These are phyloP conservation scores for Melinopterus prodromus DNA, from an alignment of 2,888 invertebrate genomes.

Conservation along the genomic window DNA sequence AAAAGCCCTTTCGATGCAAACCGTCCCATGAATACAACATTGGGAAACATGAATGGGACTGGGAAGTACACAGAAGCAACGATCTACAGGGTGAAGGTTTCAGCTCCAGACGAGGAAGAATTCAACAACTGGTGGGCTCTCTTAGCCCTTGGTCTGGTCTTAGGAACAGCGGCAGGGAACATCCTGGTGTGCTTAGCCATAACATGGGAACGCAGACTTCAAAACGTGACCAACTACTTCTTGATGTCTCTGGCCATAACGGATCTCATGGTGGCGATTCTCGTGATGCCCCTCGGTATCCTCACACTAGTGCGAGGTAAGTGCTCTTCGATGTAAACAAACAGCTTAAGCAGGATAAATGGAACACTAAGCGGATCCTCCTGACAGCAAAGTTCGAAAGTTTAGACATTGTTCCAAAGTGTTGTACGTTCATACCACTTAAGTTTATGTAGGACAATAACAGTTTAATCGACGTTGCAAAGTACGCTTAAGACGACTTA, in stretches of 20 bases:
- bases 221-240: slow-evolving; percentile 98
- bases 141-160: slow-evolving; percentile 77
- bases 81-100: slow-evolving; percentile 31
- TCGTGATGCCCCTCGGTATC: slow-evolving; percentile 96
- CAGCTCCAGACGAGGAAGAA: slow-evolving; percentile 29
- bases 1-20: neutral
- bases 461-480: no score
- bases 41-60: slow-evolving; percentile 34
- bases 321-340: slow-evolving; percentile 48
- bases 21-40: neutral
- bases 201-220: slow-evolving; percentile 87
- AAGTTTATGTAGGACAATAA: no score
- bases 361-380: no score
- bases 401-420: no score
- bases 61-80: slow-evolving; percentile 34
- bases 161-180: slow-evolving; percentile 91
- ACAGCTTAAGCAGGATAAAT: no score
- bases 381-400: no score
- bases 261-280: slow-evolving; percentile 90
- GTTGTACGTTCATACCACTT: no score
- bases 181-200: slow-evolving; percentile 94
- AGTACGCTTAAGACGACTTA: no score
- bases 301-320: slow-evolving; percentile 83
- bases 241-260: slow-evolving; percentile 95
- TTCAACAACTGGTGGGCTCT: slow-evolving; percentile 76